phyloP scores from a whole-genome alignment of 2,888 invertebrate genomes.

The Onchidella celtica region DNA sequence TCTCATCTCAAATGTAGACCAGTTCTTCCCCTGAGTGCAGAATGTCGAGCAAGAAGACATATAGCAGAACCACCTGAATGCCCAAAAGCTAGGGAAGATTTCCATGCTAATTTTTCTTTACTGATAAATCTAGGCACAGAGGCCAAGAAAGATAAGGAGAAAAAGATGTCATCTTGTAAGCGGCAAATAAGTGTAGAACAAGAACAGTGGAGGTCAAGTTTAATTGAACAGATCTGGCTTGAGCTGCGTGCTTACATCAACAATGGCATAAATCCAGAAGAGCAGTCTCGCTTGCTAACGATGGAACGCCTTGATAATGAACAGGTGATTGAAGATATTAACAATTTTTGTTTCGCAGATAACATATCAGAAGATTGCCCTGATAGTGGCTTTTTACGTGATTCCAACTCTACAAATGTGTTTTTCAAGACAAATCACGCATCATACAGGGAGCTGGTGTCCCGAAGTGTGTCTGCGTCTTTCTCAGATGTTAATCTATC shows the following conservation, averaged over 20 bases:
- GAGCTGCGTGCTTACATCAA: slow-evolving; percentile 91
- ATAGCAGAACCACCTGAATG: slow-evolving; percentile 58
- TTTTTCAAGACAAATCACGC: neutral
- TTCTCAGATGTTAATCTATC: slow-evolving; percentile 65
- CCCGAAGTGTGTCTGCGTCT: slow-evolving; percentile 55
- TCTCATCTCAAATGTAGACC: slow-evolving; percentile 46
- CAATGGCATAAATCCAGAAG: slow-evolving; percentile 83
- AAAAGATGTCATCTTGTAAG: slow-evolving; percentile 61
- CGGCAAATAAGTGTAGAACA: slow-evolving; percentile 87
- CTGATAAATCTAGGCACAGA: slow-evolving; percentile 85
- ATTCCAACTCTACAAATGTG: slow-evolving; percentile 4
- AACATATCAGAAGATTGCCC: slow-evolving; percentile 14
- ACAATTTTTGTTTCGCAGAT: slow-evolving; percentile 83
- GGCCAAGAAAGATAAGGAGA: slow-evolving; percentile 76
- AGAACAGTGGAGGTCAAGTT: slow-evolving; percentile 91
- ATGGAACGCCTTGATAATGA: slow-evolving; percentile 87
- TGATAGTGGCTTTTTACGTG: slow-evolving; percentile 32
- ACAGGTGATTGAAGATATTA: slow-evolving; percentile 87
- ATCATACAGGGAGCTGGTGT: slow-evolving; percentile 32
- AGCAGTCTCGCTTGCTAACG: slow-evolving; percentile 90
- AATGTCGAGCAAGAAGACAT: slow-evolving; percentile 48
- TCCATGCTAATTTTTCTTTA: slow-evolving; percentile 85
- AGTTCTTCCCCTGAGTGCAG: slow-evolving; percentile 40
- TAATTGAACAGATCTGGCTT: slow-evolving; percentile 94
- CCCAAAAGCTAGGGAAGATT: slow-evolving; percentile 70